Evolutionary conservation across 2,888 invertebrate species (phyloP).

Genomic region (Pristionchus entomophagus): DNA sequence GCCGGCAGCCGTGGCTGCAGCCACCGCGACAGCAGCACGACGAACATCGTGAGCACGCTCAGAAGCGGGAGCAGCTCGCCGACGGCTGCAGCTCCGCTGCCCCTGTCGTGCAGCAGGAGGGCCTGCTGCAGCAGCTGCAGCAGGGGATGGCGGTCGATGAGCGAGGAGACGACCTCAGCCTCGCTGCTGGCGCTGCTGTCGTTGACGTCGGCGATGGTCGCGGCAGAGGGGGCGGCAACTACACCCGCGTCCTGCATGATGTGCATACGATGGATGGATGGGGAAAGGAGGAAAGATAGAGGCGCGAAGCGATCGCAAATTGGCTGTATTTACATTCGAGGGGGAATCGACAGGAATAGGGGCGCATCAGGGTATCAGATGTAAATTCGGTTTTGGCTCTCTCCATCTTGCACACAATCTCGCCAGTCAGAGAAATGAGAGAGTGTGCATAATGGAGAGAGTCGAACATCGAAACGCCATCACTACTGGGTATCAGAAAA

Average conservation of each 20-base stretch:
- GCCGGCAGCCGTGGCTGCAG: slow-evolving; percentile 33
- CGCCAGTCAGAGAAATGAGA: no score
- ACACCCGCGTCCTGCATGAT: slow-evolving; percentile 6
- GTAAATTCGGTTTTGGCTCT: no score
- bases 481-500: background rate
- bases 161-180: background rate
- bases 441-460: no score
- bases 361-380: background rate
- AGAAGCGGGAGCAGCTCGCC: slow-evolving; percentile 41
- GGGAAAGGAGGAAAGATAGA: background rate
- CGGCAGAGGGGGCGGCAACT: background rate
- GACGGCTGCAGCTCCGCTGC: background rate
- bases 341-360: background rate
- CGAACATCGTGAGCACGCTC: slow-evolving; percentile 43
- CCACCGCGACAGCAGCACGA: slow-evolving; percentile 46
- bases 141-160: slow-evolving; percentile 4
- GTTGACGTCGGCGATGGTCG: background rate
- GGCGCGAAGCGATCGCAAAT: background rate
- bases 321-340: background rate
- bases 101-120: background rate
- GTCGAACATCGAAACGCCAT: background rate
- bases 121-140: slow-evolving; percentile 38
- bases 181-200: background rate
- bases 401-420: no score
- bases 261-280: background rate